A percentile compares a stretch with the other conserved stretches of the same genome.
Evolutionary conservation across 2,797 vertebrate species (phyloP).

Genomic region (Hemibagrus guttatus): DNA sequence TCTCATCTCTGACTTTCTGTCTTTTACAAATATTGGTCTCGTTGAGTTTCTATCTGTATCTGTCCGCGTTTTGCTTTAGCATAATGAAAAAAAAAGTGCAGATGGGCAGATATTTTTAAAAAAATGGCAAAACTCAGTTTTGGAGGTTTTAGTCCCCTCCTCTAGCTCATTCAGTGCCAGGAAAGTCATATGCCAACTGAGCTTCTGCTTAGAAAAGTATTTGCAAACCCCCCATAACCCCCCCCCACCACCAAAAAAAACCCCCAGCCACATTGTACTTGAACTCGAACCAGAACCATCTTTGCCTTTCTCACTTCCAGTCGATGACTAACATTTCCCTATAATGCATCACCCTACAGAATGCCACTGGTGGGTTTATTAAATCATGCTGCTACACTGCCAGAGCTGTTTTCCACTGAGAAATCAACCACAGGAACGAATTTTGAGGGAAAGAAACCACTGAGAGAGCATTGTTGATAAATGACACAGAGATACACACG

Average conservation of each 20-base stretch:
- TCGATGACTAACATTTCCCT: conserved; percentile 49
- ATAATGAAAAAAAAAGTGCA: conserved; percentile 25
- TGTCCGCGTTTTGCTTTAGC: conserved; percentile 8
- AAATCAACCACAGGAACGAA: conserved; percentile 54
- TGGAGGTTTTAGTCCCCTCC: conserved; percentile 26
- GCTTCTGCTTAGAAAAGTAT: conserved; percentile 19
- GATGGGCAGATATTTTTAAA: neutral
- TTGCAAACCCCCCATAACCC: no score
- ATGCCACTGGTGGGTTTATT: conserved; percentile 32
- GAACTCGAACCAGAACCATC: conserved; percentile 32
- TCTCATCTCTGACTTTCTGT: conserved; percentile 15
- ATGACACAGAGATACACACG: conserved; percentile 9
- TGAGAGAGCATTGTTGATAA: conserved; percentile 29
- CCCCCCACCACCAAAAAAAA: neutral
- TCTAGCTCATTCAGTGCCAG: conserved; percentile 30
- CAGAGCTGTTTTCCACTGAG: conserved; percentile 47
- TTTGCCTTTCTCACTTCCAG: neutral
- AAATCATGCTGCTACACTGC: conserved; percentile 34
- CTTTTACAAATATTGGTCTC: conserved; percentile 24
- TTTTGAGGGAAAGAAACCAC: conserved; percentile 29
- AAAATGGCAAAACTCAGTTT: neutral
- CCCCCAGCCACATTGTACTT: conserved; percentile 36
- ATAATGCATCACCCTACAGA: conserved; percentile 11
- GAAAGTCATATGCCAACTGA: conserved; percentile 25
- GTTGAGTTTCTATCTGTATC: conserved; percentile 13